Base-by-base conservation (phyloP, 2,113 vertebrate genomes). In the Mus pahari region DNA sequence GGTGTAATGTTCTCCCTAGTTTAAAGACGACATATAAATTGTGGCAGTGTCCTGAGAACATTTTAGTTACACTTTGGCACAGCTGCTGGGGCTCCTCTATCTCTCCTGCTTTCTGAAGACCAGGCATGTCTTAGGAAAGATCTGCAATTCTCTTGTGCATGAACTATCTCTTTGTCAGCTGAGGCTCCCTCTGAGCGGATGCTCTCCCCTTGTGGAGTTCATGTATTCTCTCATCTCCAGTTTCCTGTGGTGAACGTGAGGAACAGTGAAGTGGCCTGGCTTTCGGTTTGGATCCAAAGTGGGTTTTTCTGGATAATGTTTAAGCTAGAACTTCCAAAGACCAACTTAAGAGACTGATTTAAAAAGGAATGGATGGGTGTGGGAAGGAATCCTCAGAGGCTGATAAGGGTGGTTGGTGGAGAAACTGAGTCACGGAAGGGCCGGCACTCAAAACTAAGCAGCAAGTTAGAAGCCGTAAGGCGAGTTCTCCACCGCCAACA, bases 291-390 rank as follows among this genome's bases (percentile, higher is more conserved):
- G 28, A 9, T 36, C 73, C 5, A 28, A 13, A 11, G 19, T 86
- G 16, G 90, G 20, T 17, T 45, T 24, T 24, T 9, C 39, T 11
- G 16, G 42, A 75, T 55, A 24, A 26, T 31, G 24, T 92, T 94
- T 83, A 86, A 24, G 26, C 42, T 55, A 83, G 39, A 64, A n/a
- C 60, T 89, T 66, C 83, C 83, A 81, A 68, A 89, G 90, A 83
- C 84, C 42, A 39, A 53, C 60, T 83, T 78, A 8, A 74, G 81
- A 92, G 64, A 33, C 3, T 33, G 42, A 33, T 60, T 50, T 20
- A 4, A 84, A 86, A 93, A 86, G 22, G 53, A 62, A 83, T 26
- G 58, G 28, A 22, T 19, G 42, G 42, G 4, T 68, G 31, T 86
- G 42, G 62, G 62, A 68, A 86, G 42, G 83, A 50, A 68, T 50